These are phyloP conservation scores for Galeruca laticollis DNA, from an alignment of 2,888 invertebrate species.

Conservation along the genomic window DNA sequence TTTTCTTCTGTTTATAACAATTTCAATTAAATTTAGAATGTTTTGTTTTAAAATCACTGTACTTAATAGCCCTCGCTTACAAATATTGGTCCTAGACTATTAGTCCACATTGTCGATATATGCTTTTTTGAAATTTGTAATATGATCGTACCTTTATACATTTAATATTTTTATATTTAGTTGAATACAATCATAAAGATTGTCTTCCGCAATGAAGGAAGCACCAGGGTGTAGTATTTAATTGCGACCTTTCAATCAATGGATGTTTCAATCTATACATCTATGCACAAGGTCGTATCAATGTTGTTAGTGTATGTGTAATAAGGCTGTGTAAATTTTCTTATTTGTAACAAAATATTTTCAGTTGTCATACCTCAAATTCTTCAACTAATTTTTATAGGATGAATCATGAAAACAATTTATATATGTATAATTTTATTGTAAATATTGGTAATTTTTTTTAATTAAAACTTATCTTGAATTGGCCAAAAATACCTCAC, in stretches of 20 bases:
- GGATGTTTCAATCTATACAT: conserved; percentile 65
- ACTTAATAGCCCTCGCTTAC: conserved; percentile 9
- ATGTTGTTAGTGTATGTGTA: conserved; percentile 68
- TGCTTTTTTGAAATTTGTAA: conserved; percentile 67
- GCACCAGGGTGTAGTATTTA: conserved; percentile 67
- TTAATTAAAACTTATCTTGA: neutral
- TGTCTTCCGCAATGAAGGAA: conserved; percentile 67
- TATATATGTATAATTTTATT: neutral
- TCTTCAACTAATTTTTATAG: conserved; percentile 30
- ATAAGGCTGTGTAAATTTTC: conserved; percentile 67
- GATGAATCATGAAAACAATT: conserved; percentile 2
- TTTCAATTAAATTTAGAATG: neutral
- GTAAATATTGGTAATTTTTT: neutral
- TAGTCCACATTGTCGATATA: conserved; percentile 60
- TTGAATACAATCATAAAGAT: conserved; percentile 67
- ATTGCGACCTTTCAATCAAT: conserved; percentile 67
- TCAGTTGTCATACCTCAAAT: conserved; percentile 48
- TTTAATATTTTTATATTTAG: conserved; percentile 68
- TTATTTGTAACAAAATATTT: conserved; percentile 57
- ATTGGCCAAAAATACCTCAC: neutral
- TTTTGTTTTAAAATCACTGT: conserved; percentile 4
- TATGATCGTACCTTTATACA: conserved; percentile 67
- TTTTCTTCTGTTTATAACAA: conserved; percentile 11
- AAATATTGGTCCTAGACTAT: conserved; percentile 35
- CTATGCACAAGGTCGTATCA: conserved; percentile 66